Percentiles rank a stretch among this genome's conserved stretches.
phyloP scores from a whole-genome alignment of 2,888 invertebrate genomes.

The Acronicta psi region DNA sequence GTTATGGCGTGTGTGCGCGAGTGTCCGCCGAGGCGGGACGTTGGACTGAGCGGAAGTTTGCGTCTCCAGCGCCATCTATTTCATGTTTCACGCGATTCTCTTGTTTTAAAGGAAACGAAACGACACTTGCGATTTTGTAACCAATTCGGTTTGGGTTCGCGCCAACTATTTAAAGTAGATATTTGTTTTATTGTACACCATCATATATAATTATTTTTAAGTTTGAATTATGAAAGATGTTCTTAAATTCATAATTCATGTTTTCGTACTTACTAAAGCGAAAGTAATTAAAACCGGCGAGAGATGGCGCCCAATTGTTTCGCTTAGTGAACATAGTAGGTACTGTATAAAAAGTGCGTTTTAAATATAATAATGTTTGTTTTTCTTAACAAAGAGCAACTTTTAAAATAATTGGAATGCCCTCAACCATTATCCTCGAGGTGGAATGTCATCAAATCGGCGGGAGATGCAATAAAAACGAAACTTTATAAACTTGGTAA shows the following conservation, averaged over 20 bases:
- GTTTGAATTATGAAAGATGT: slow-evolving; percentile 49
- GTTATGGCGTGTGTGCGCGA: slow-evolving; percentile 43
- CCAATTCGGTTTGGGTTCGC: slow-evolving; percentile 79
- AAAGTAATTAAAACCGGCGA: neutral
- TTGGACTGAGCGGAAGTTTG: slow-evolving; percentile 77
- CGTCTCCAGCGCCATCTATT: slow-evolving; percentile 85
- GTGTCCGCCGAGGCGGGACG: slow-evolving; percentile 55
- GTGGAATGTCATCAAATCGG: slow-evolving; percentile 51
- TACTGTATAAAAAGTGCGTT: too few species aligned
- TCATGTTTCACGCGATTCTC: slow-evolving; percentile 78
- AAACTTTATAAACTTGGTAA: slow-evolving; percentile 48
- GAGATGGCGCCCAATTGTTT: slow-evolving; percentile 18
- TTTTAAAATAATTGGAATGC: slow-evolving; percentile 43
- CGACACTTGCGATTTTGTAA: slow-evolving; percentile 82
- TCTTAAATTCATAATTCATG: slow-evolving; percentile 27
- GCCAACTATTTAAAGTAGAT: slow-evolving; percentile 80
- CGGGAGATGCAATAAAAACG: slow-evolving; percentile 50
- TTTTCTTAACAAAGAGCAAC: slow-evolving; percentile 14
- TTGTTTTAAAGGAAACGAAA: slow-evolving; percentile 85
- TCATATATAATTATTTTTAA: slow-evolving; percentile 52
- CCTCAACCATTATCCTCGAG: slow-evolving; percentile 41
- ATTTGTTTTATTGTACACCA: slow-evolving; percentile 61
- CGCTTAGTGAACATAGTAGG: neutral
- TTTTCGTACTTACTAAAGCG: slow-evolving; percentile 1
- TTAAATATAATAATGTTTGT: slow-evolving; percentile 5